Base-by-base conservation (phyloP, 2,888 invertebrate species). In the Protonemura montana region DNA sequence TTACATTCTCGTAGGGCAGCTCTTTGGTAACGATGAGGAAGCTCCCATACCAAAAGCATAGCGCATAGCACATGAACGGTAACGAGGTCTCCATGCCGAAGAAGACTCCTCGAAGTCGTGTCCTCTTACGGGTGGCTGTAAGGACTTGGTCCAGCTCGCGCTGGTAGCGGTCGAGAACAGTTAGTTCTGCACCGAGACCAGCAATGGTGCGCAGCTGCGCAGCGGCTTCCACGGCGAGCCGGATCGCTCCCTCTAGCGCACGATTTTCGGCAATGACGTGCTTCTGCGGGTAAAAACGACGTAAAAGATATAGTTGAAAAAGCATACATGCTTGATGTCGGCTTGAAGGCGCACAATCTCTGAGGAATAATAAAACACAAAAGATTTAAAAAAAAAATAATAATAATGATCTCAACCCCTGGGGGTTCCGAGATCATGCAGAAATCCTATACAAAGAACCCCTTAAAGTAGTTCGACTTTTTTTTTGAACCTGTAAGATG, bases 151-250 rank as follows among this genome's bases (percentile, higher is more conserved):
- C 90, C 76, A 95, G 92, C 78, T 94, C 94, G 0, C 90, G 90
- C 29, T 91, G 91, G 90, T 95, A 96, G 0, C 94, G 92, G 0
- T 91, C 88, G 29, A 95, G 88, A n/a, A 95, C 94, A 25, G 92
- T 91, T 41, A 92, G 91, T 89, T 96, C 96, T n/a, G 93, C 91
- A 91, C 94, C 94, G 87, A 95, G 92, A 86, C 95, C 94, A 0
- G 93, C 93, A 3, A 95, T 94, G 0, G 96, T 96, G 78, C 95
- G 92, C 41, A 96, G 95, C 89, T 95, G 95, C 7, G 94, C 76
- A 81, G 96, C 95, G 0, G 95, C 95, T 89, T 96, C 96, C 0
- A 95, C 94, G 0, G 96, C 96, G 28, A 96, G 94, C 84, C 91
- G 87, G 13, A 21, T 59, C 6, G 59, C 59, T 59, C 59, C 21